Evolutionary conservation across 2,888 invertebrate genomes (phyloP).

Genomic region (Epicampocera succincta): DNA sequence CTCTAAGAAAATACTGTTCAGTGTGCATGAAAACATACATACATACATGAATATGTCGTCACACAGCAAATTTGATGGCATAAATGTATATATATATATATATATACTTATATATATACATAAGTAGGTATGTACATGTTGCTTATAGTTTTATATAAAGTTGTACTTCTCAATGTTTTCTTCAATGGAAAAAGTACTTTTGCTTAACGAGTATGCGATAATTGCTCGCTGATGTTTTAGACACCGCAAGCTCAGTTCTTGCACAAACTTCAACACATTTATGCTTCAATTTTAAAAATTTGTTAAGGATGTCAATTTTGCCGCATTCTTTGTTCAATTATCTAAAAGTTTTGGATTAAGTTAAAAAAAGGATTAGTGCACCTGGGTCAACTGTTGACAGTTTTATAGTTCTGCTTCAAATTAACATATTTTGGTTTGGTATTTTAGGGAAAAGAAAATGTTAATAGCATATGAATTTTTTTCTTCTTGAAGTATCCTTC

Average conservation of each 20-base stretch:
- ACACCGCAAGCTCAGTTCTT: conserved; percentile 54
- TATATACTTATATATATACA: not conserved
- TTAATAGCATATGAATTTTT: too few species aligned
- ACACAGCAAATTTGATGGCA: too few species aligned
- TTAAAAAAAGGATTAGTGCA: too few species aligned
- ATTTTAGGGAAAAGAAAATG: too few species aligned
- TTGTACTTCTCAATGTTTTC: conserved; percentile 50
- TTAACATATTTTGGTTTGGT: too few species aligned
- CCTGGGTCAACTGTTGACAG: too few species aligned
- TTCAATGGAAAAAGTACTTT: conserved; percentile 48
- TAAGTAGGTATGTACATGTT: not conserved
- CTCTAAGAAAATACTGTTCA: conserved; percentile 14
- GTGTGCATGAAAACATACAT: not conserved
- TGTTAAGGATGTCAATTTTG: not conserved
- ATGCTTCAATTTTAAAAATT: conserved; percentile 25
- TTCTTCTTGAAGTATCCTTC: too few species aligned
- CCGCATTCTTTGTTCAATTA: not conserved
- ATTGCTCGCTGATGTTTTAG: conserved; percentile 67
- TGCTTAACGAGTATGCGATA: conserved; percentile 64
- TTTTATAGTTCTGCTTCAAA: too few species aligned
- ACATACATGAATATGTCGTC: not conserved
- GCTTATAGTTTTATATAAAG: not conserved
- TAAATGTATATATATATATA: not conserved
- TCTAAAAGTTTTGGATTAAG: too few species aligned
- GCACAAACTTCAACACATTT: conserved; percentile 17